A percentile compares a stretch with the other conserved stretches of the same genome.
phyloP scores from a whole-genome alignment of 2,113 vertebrate species.

The Sapajus apella region DNA sequence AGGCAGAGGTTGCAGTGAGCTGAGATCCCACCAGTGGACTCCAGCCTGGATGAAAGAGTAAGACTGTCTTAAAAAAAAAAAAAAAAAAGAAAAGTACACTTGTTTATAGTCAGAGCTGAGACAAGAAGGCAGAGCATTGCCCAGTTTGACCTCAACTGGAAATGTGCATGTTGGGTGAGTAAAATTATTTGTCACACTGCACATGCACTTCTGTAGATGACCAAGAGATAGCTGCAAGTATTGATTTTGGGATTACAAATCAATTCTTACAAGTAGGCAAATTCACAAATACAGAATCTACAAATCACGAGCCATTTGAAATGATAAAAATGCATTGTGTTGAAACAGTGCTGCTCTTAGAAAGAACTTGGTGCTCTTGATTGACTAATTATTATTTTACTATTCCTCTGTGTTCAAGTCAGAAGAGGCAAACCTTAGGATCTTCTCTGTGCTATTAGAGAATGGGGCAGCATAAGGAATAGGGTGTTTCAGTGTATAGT shows the following conservation, averaged over 20 bases:
- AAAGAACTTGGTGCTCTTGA: background rate
- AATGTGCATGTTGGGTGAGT: background rate
- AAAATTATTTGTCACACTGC: background rate
- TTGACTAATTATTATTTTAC: background rate
- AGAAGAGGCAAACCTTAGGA: background rate
- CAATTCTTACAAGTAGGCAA: background rate
- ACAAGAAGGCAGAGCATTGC: background rate
- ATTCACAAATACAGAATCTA: background rate
- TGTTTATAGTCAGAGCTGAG: background rate
- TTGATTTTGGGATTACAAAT: background rate
- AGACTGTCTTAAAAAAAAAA: too few relatives aligned
- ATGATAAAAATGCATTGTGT: background rate
- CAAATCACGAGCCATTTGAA: background rate
- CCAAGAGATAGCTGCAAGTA: background rate
- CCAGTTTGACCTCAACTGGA: background rate
- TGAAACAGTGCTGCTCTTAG: background rate
- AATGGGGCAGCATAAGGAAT: background rate
- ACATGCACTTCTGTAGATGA: background rate
- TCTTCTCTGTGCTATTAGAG: background rate
- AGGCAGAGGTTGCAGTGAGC: too few relatives aligned
- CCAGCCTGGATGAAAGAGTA: too few relatives aligned
- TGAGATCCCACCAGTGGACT: too few relatives aligned
- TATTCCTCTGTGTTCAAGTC: background rate
- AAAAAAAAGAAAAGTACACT: background rate
- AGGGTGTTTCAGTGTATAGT: background rate